Base-by-base conservation (phyloP, 2,888 invertebrate species). In the Endomychus coccineus region DNA sequence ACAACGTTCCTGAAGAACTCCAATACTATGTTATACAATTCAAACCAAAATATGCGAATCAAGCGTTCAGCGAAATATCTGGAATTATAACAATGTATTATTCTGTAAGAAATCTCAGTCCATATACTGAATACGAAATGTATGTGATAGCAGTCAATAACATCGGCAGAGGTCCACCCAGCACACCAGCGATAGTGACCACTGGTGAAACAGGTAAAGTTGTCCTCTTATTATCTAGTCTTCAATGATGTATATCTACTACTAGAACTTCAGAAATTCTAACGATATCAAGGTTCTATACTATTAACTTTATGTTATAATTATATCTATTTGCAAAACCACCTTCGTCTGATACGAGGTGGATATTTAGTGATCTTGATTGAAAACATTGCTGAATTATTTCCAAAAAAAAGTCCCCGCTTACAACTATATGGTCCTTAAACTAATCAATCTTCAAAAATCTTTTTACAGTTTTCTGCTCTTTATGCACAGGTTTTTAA, bases 1-100 rank as follows among this genome's bases (percentile, higher is more conserved):
- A 91, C 68, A 85, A 83, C 54, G 82, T 83, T 9, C 78, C 85
- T 1, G 87, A 88, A 58, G 91, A 92, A 55, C 77, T 94, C n/a
- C 85, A 85, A 56, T 94, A 94, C 66, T 97, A 94, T 70, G 88
- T 94, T 50, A 89, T 97, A 56, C 91, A 92, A 67, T 95, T 94
- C 74, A 94, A 94, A 65, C 91, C 91, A 27, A 92, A 91, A 72
- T 86, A 85, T 66, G 88, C 90, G 35, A 87, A 88, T 67, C 78
- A 88, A 73, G 88, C 90, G 27, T 92, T 82, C 71, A 84, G 86
- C 56, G 92, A 94, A 68, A 90, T 92, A 58, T 87, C 87, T 41
- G 91, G 92, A 38, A 89, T 94, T 55, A 88, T 88, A 56, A 87
- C 90, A 27, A 87, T 86, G 75, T 90, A 88, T 69, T 91, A 92